These are phyloP conservation scores for Marronus borbonicus DNA, from an alignment of 2,888 invertebrate genomes.

Conservation along the genomic window DNA sequence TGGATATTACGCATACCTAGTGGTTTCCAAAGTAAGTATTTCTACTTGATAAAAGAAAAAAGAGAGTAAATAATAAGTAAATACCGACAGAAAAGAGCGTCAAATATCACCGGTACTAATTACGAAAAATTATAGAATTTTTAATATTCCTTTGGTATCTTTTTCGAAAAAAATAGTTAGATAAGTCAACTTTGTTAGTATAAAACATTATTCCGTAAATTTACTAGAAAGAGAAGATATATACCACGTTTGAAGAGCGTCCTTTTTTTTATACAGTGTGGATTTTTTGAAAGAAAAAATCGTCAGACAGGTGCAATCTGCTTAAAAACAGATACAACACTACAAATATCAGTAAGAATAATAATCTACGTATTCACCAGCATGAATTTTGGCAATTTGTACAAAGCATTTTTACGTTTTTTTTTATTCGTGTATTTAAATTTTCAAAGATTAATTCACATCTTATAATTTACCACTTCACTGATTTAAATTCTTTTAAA, in stretches of 20 bases:
- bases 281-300: background rate
- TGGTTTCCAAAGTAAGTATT: slow-evolving; percentile 59
- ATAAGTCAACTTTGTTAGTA: background rate
- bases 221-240: background rate
- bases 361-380: too few species aligned
- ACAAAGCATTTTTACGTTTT: too few species aligned
- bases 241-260: slow-evolving; percentile 1
- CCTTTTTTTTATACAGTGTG: background rate
- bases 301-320: background rate
- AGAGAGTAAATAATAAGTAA: slow-evolving; percentile 8
- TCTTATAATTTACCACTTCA: too few species aligned
- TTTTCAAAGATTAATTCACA: too few species aligned
- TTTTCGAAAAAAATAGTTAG: background rate
- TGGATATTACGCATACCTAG: slow-evolving; percentile 69
- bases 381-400: too few species aligned
- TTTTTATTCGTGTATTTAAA: too few species aligned
- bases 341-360: too few species aligned
- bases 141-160: background rate
- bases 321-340: too few species aligned
- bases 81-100: background rate
- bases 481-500: too few species aligned
- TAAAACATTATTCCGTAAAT: background rate
- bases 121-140: slow-evolving; percentile 17
- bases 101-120: slow-evolving; percentile 35
- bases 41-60: slow-evolving; percentile 23